Evolutionary conservation across 2,113 vertebrate species (phyloP).

Genomic region (Macroglossus sobrinus): DNA sequence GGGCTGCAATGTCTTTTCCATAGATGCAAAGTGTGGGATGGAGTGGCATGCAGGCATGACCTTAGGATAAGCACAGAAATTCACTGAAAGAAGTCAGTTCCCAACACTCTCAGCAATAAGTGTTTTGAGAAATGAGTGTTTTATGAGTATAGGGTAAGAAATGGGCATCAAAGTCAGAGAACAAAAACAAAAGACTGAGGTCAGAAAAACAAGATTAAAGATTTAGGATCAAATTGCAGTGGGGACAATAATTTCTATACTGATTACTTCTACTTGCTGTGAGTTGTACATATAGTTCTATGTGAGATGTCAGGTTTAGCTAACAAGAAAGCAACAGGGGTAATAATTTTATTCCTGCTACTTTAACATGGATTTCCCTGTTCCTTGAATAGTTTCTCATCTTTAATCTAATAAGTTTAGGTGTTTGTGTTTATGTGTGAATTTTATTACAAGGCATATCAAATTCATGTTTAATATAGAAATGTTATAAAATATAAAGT

Average conservation of each 20-base stretch:
- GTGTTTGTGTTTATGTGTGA: rapidly evolving
- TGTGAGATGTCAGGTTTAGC: neutral
- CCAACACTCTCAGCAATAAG: neutral
- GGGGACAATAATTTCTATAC: neutral
- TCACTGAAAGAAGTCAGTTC: neutral
- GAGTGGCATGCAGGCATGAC: rapidly evolving
- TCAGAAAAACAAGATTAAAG: neutral
- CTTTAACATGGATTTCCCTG: neutral
- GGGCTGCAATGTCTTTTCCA: too few relatives aligned
- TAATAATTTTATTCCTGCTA: neutral
- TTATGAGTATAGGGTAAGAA: neutral
- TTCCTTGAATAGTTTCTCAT: neutral
- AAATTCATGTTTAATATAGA: neutral
- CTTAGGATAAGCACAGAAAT: neutral
- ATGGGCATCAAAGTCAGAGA: neutral
- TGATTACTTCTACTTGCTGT: neutral
- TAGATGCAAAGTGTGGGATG: too few relatives aligned
- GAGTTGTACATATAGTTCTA: neutral
- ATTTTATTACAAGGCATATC: neutral
- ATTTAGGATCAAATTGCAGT: neutral
- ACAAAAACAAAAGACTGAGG: neutral
- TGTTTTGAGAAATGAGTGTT: neutral
- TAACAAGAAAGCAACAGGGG: neutral
- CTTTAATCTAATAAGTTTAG: neutral
- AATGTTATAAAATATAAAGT: neutral